Base-by-base conservation (phyloP, 1,140 invertebrate genomes). In the Homalodisca vitripennis region DNA sequence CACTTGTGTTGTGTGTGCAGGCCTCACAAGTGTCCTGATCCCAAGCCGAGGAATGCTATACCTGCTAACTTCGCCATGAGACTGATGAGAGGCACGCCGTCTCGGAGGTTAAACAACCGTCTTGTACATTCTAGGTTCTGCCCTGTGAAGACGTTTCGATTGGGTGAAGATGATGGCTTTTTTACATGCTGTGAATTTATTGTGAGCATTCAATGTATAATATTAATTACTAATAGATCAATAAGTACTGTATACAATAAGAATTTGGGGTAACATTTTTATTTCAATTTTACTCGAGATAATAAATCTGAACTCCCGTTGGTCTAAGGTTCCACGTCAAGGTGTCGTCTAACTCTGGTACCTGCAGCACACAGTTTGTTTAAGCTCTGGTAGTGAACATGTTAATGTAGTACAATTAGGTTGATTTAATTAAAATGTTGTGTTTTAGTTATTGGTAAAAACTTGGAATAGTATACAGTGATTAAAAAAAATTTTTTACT, bases 21-120 rank as follows among this genome's bases (percentile, higher is more conserved):
- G 69, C 94, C 94, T 2, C 95, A 98, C 79, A 92, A 94, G 78
- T 98, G 96, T 82, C 93, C 93, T 14, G 93, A 96, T 82, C 92
- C 92, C 0, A 87, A 89, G 77, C 86, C 88, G 71, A 87, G 86
- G 70, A 89, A 86, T 73, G 83, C 82, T 71, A 82, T 90, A 1
- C 88, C 92, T 20, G 82, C 81, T 0, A 94, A 95, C 82, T 84
- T 93, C 67, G 84, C 87, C 48, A 83, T 87, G 69, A 81, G 90
- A 63, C 79, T 83, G 70, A 80, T 84, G 2, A 82, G 84, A 72
- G 88, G 87, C 3, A 82, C 85, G 31, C 78, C 80, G 65, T 78
- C 80, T 26, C 77, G 77, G 68, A 85, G 88, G 74, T 82, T 91
- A 60, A 89, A 96, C 81, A 84, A 92, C 53, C 86, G 91, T 74